phyloP scores from a whole-genome alignment of 2,888 invertebrate genomes.

The Agrilus mali region DNA sequence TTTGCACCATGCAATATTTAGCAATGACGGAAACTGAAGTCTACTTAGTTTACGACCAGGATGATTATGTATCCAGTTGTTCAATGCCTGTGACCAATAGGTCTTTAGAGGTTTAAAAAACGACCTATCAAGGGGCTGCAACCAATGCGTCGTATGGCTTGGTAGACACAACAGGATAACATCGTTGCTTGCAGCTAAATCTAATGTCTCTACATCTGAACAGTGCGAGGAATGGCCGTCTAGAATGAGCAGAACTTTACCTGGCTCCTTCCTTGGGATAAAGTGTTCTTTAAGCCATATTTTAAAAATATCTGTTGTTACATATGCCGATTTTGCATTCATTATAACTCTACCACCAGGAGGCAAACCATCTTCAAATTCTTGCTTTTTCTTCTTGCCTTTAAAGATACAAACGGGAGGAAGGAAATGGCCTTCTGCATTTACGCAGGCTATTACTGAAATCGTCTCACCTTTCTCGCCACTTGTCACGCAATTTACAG shows the following conservation, averaged over 20 bases:
- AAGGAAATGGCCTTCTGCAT: conserved; percentile 12
- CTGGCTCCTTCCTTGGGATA: conserved; percentile 14
- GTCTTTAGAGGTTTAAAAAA: conserved; percentile 6
- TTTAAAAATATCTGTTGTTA: conserved; percentile 5
- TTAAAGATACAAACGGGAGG: too few relatives aligned
- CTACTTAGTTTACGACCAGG: conserved; percentile 1
- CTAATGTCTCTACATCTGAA: conserved; percentile 13
- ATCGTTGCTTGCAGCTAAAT: conserved; percentile 17
- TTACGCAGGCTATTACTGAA: conserved; percentile 19
- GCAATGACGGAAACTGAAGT: conserved; percentile 1
- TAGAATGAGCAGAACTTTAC: conserved; percentile 17
- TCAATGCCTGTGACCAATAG: not conserved
- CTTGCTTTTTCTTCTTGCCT: too few relatives aligned
- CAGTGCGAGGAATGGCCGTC: conserved; percentile 21
- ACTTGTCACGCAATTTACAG: conserved; percentile 21
- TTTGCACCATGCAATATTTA: conserved; percentile 1
- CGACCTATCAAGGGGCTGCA: too few relatives aligned
- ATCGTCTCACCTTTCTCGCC: conserved; percentile 22
- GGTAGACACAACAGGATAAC: conserved; percentile 16
- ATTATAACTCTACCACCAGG: not conserved
- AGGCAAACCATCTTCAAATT: too few relatives aligned
- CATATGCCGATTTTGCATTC: conserved; percentile 5
- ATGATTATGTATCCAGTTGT: conserved; percentile 2
- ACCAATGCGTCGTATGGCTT: conserved; percentile 12
- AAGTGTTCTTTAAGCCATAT: conserved; percentile 14